Evolutionary conservation across 2,113 vertebrate species (phyloP), one percentile per base, ranked within the genome.

Genomic region (Cryptoleucopteryx plumbea): DNA sequence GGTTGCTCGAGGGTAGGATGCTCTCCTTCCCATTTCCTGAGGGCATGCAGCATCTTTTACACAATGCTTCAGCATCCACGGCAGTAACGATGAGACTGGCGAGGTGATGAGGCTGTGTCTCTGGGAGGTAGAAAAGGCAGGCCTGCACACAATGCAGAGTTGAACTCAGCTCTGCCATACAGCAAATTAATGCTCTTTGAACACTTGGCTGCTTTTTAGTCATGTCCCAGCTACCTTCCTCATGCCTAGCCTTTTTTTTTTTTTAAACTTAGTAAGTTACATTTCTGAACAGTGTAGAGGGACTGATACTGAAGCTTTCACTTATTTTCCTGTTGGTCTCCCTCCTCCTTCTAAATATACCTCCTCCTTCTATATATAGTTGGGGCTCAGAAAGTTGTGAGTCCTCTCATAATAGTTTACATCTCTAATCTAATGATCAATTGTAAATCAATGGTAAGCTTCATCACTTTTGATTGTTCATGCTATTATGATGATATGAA

Each of bases 81-180:
- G 45, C 55, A 62, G 59, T 15, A 40, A 66, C 0, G 2, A 19
- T 52, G 62, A 25, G 61, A 27, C 22, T 52, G 55, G 22, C 38
- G 21, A 0, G 0, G 25, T 0, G 0, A 40, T 62, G 65, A 59
- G 58, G 32, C 50, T n/a, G 29, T n/a, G 42, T 43, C 32, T n/a
- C 29, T n/a, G 55, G 8, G 21, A 59, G 43, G 31, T 34, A 36
- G 63, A 56, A 68, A 56, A 38, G 17, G 21, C 43, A 63, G 63
- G 23, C 50, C 32, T 86, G 80, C 63, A 31, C 1, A 4, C 34
- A 36, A 5, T 1, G 3, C 15, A 18, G 34, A 26, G 32, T 7
- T 78, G 38, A 67, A 52, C 29, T 63, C 9, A 6, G 23, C 47
- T 75, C 40, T 72, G 42, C 48, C 23, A 5, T 16, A 6, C 36